Conservation (phyloP, 2,797 vertebrate genomes). For the Coregonus sp. region DNA sequence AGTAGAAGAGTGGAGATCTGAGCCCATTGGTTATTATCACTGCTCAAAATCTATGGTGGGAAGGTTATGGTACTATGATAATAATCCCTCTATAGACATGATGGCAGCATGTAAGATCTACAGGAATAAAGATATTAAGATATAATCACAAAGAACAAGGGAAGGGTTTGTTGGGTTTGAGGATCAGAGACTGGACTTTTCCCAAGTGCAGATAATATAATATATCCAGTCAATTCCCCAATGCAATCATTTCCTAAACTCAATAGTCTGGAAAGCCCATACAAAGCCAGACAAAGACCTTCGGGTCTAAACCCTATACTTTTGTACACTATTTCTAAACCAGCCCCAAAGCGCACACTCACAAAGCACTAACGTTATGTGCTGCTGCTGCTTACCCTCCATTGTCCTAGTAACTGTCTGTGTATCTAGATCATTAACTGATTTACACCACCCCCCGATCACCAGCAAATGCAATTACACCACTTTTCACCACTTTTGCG, state of each 20-base stretch:
- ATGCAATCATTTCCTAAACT: slow-evolving; percentile 3
- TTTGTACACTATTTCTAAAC: no score
- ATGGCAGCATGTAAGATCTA: slow-evolving; percentile 3
- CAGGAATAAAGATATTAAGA: background rate
- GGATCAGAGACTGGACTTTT: slow-evolving; percentile 7
- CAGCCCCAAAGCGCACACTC: no score
- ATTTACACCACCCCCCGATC: slow-evolving; percentile 23
- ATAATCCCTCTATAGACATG: background rate
- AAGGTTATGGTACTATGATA: background rate
- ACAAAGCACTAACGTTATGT: no score
- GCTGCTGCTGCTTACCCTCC: background rate
- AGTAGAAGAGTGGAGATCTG: slow-evolving; percentile 1
- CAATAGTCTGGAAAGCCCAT: background rate
- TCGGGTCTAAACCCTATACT: background rate
- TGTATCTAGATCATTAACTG: slow-evolving; percentile 9
- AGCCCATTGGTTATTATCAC: background rate
- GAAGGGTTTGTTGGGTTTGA: slow-evolving; percentile 7
- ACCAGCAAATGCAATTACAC: slow-evolving; percentile 14
- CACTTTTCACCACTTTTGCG: background rate
- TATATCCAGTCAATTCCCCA: background rate
- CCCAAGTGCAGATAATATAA: background rate
- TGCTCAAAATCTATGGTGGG: background rate
- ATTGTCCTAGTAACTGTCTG: background rate
- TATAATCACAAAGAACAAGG: slow-evolving; percentile 14
- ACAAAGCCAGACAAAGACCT: background rate